Evolutionary conservation across 1,140 invertebrate species (phyloP).

Genomic region (Calosoma granatense): DNA sequence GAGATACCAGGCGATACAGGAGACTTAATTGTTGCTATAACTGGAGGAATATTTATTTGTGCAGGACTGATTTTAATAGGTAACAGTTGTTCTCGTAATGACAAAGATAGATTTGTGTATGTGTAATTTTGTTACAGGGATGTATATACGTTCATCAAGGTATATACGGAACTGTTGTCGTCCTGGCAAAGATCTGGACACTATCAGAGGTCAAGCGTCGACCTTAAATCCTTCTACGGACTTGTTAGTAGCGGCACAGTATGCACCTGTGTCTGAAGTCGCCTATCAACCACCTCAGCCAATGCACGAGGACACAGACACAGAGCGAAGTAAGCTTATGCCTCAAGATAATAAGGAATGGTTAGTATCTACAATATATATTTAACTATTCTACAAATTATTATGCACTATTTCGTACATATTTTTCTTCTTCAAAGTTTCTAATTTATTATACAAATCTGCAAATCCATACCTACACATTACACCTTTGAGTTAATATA

Average conservation of each 20-base stretch:
- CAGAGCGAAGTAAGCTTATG: constrained; percentile 57
- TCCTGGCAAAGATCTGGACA: constrained; percentile 8
- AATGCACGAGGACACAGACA: constrained; percentile 37
- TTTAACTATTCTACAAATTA: neutral
- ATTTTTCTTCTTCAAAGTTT: too few relatives aligned
- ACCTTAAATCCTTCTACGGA: constrained; percentile 57
- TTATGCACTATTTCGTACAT: too few relatives aligned
- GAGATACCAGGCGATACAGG: neutral
- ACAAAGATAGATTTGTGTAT: neutral
- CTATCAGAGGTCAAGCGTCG: constrained; percentile 23
- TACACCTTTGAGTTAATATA: too few relatives aligned
- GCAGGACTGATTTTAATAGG: neutral
- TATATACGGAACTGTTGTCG: constrained; percentile 7
- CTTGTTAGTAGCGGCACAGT: constrained; percentile 55
- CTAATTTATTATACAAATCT: too few relatives aligned
- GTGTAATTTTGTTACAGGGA: neutral
- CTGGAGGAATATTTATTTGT: neutral
- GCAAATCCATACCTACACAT: too few relatives aligned
- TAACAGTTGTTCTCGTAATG: too few relatives aligned
- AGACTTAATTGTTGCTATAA: neutral
- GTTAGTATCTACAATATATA: constrained; percentile 32
- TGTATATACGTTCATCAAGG: neutral
- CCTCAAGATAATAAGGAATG: constrained; percentile 50
- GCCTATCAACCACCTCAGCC: constrained; percentile 41
- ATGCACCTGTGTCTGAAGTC: constrained; percentile 56